Base-by-base conservation (phyloP, 2,113 vertebrate genomes). In the Protobothrops mucrosquamatus region DNA sequence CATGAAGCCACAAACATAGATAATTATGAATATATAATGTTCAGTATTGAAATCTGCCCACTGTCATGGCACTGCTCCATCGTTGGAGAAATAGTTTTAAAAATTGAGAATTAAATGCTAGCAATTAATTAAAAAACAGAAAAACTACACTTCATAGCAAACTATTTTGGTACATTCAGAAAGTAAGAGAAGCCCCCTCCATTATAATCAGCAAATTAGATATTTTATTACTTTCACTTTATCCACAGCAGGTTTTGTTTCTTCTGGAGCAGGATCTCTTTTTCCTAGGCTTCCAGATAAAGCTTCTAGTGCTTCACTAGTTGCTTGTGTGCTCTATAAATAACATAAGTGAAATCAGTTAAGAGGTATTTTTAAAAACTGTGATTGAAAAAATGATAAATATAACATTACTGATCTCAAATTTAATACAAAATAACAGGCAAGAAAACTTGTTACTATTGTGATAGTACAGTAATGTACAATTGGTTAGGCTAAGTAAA, bases 141-240 rank as follows among this genome's bases (percentile, higher is more conserved):
- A 81, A 81, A 81, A 10, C 15, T 81, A 81, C 34, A 39, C 7
- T 43, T 43, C 34, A 43, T 43, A 81, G 18, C 34, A 9, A 81
- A 22, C 46, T n/a, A 90, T 54, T 55, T 54, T 52, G 46, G 26
- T 87, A 52, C 86, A 22, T 87, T 52, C 15, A 7, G 20, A 91
- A 91, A 43, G 2, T 54, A 56, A 81, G 10, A 54, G 46, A 93
- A 22, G 8, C 1, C 15, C 23, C 29, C 8, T 64, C n/a, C 52
- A 20, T 61, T 10, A 51, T 3, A 85, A 43, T 15, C 12, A 52
- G 24, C n/a, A 74, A 89, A 20, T 20, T 11, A 64, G 46, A 87
- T 86, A 18, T 90, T 90, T 48, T 57, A 61, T 92, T 98, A 98
- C 98, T 97, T 98, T 98, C 88, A 97, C 69, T 97, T 97, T 96